These are phyloP conservation scores for Anagrus nilaparvatae DNA, from an alignment of 1,140 invertebrate species.

Conservation along the genomic window DNA sequence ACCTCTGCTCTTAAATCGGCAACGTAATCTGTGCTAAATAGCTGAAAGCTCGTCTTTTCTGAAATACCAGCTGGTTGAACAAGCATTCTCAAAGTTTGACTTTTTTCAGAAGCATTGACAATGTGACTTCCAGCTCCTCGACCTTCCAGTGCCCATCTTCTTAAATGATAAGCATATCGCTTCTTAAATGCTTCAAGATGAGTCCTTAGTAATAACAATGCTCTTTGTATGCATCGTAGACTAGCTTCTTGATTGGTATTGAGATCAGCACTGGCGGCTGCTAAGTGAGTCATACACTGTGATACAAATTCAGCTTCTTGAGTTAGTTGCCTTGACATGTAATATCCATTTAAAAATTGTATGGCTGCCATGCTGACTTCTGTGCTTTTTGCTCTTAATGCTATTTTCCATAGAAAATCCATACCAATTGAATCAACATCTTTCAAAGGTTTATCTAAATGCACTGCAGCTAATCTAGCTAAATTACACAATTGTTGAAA, in stretches of 20 bases:
- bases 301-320: conserved; percentile 86
- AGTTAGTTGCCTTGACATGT: conserved; percentile 81
- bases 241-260: conserved; percentile 64
- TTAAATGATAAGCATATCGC: conserved; percentile 76
- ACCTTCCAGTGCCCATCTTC: conserved; percentile 75
- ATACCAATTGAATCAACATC: conserved; percentile 59
- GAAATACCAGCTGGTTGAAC: conserved; percentile 79
- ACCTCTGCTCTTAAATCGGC: conserved; percentile 87
- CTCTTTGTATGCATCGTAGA: conserved; percentile 80
- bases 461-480: conserved; percentile 58
- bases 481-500: conserved; percentile 86
- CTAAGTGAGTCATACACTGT: conserved; percentile 83
- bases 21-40: conserved; percentile 73
- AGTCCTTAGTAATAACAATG: conserved; percentile 75
- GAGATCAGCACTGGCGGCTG: conserved; percentile 65
- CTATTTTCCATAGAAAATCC: conserved; percentile 90
- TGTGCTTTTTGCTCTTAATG: conserved; percentile 75
- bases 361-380: conserved; percentile 91
- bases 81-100: conserved; percentile 57
- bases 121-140: conserved; percentile 62
- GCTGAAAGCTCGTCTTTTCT: conserved; percentile 62
- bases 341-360: conserved; percentile 85
- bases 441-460: conserved; percentile 42
- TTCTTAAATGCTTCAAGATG: conserved; percentile 86
- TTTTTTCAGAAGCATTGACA: conserved; percentile 43